These are phyloP conservation scores for Leptoclinus maculatus DNA, from an alignment of 2,797 vertebrate genomes.

Conservation along the genomic window DNA sequence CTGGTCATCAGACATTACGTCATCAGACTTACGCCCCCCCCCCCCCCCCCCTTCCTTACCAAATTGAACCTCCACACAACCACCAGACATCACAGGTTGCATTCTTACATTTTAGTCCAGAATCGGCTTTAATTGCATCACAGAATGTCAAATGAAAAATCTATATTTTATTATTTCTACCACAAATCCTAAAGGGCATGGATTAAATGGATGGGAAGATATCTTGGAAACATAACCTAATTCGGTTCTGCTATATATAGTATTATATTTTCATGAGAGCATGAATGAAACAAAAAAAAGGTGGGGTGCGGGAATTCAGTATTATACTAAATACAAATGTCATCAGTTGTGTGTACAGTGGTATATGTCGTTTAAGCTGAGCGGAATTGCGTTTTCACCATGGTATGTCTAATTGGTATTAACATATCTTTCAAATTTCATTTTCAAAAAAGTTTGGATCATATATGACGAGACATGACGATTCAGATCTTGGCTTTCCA, in stretches of 20 bases:
- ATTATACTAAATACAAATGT: not conserved
- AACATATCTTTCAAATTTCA: not conserved
- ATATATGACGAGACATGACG: not conserved
- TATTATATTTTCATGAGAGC: conserved; percentile 6
- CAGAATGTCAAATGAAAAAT: conserved; percentile 69
- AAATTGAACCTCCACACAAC: conserved; percentile 39
- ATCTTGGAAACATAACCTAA: conserved; percentile 30
- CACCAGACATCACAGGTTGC: conserved; percentile 29
- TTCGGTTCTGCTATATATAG: not conserved
- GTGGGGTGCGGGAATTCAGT: not conserved
- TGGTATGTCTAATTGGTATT: not conserved
- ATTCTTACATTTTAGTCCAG: conserved; percentile 28
- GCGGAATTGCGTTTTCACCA: not conserved
- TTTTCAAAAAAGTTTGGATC: not conserved
- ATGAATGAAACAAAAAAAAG: not conserved
- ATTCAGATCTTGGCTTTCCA: not conserved
- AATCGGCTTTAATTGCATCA: conserved; percentile 60
- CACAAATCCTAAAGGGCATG: conserved; percentile 58
- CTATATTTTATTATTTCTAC: conserved; percentile 62
- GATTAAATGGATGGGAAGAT: conserved; percentile 56
- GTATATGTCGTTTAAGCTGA: not conserved
- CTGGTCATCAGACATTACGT: conserved; percentile 66
- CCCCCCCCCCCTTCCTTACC: not conserved
- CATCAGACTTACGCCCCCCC: not conserved
- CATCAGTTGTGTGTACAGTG: not conserved